Percentiles rank a stretch among this genome's conserved stretches.
Conservation (phyloP, 2,888 invertebrate genomes). For the Lacanobia wlatinum region DNA sequence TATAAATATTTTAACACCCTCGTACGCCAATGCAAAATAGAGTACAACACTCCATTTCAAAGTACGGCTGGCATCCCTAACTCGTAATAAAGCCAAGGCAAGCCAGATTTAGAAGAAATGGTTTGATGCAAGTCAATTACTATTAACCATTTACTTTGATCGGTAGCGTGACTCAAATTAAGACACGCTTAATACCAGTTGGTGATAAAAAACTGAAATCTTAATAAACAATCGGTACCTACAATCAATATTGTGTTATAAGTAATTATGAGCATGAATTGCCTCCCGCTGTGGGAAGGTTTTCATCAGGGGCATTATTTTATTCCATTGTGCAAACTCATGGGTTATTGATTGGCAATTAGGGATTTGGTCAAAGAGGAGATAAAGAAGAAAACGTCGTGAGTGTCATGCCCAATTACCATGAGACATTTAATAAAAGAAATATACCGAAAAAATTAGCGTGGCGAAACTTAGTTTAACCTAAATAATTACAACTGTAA, state of each 20-base stretch:
- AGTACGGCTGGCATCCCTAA: not conserved
- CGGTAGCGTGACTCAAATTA: constrained; percentile 33
- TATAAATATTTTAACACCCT: not conserved
- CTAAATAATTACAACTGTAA: not conserved
- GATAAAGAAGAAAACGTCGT: not conserved
- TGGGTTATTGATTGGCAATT: not conserved
- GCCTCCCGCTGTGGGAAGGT: not conserved
- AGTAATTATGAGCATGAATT: constrained; percentile 35
- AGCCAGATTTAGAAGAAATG: constrained; percentile 24
- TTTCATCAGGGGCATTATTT: constrained; percentile 9
- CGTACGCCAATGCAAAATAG: not conserved
- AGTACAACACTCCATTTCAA: not conserved
- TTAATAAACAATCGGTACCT: constrained; percentile 2
- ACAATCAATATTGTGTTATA: constrained; percentile 11
- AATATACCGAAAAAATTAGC: not conserved
- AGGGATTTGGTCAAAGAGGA: not conserved
- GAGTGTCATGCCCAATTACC: too few relatives aligned
- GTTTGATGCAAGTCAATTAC: constrained; percentile 13
- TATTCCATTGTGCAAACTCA: not conserved
- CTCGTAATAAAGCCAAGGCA: constrained; percentile 36
- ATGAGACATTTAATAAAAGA: not conserved
- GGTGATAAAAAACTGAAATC: constrained; percentile 7
- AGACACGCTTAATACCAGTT: not conserved
- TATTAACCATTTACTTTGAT: constrained; percentile 21
- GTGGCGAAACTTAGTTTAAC: not conserved